These are phyloP conservation scores for Meteorus cinctellus DNA, from an alignment of 2,888 invertebrate species.

Conservation along the genomic window DNA sequence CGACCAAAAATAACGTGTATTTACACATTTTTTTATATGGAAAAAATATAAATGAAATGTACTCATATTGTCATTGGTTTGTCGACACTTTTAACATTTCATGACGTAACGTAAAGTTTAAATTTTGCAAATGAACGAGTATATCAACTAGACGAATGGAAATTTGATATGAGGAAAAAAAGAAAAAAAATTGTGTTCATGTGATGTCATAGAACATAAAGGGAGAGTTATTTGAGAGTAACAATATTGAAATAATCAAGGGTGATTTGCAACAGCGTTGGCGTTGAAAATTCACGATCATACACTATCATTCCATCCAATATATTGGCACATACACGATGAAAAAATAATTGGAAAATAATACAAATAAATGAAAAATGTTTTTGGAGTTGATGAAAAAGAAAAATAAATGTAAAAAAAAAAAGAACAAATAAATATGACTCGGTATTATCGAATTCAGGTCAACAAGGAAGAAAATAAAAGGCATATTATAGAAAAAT, in stretches of 20 bases:
- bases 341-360: background rate
- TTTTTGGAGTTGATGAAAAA: background rate
- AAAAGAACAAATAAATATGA: background rate
- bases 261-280: no score
- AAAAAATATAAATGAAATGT: conserved; percentile 9
- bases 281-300: no score
- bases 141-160: no score
- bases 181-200: no score
- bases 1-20: conserved; percentile 19
- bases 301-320: no score
- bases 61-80: no score
- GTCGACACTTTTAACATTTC: no score
- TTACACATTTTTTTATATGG: conserved; percentile 25
- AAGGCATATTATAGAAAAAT: conserved; percentile 54
- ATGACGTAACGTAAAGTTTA: background rate
- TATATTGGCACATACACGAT: background rate
- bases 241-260: no score
- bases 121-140: background rate
- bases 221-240: no score
- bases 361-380: background rate
- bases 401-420: background rate
- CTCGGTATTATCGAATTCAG: conserved; percentile 56
- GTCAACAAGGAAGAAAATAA: conserved; percentile 49
- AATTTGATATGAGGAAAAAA: no score
- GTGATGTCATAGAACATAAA: no score